Evolutionary conservation across 2,797 vertebrate species (phyloP), one percentile per base, ranked within the genome.

Genomic region (Sebastes itinus): DNA sequence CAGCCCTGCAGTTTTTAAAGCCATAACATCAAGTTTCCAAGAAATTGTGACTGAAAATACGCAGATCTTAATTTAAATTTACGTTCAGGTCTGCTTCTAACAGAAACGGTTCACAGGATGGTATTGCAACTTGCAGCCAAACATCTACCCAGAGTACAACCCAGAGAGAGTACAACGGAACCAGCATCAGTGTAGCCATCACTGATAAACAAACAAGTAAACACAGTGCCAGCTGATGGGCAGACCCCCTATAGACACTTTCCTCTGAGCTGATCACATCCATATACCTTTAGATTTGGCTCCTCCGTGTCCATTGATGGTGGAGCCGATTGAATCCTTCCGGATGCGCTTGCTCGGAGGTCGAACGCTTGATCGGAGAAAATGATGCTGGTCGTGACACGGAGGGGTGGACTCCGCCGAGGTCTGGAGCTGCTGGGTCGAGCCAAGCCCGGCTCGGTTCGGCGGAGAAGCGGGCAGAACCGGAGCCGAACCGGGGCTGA

Each of bases 301-400:
- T 85, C 94, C 94, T 86, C 95, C 84, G 78, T 95, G 95, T 86
- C 96, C 96, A 92, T 94, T 96, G 27, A 97, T 95, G 84, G 96
- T 90, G 77, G 97, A 94, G 89, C 97, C 93, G 82, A 96, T 88
- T 35, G 96, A 94, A 95, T 99, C 99, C 94, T 98, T 99, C 96
- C 98, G 97, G 92, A 98, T 96, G 92, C 98, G 96, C 92, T 99
- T 99, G 95, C 97, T 99, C 91, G 99, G 98, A 71, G 99, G 99
- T 94, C 99, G 95, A 90, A 99, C 99, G 78, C 99, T 99, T 78
- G 99, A 99, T 91, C 98, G 95, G 78, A 99, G 97, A 95, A 99
- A 99, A 96, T 99, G 99, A 96, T 99, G 99, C 95, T 99, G 99
- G 95, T 99, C 98, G 89, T 97, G 97, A 92, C 95, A 96, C 88